Base-by-base conservation (phyloP, 1,140 invertebrate genomes). In the Ephestia elutella region DNA sequence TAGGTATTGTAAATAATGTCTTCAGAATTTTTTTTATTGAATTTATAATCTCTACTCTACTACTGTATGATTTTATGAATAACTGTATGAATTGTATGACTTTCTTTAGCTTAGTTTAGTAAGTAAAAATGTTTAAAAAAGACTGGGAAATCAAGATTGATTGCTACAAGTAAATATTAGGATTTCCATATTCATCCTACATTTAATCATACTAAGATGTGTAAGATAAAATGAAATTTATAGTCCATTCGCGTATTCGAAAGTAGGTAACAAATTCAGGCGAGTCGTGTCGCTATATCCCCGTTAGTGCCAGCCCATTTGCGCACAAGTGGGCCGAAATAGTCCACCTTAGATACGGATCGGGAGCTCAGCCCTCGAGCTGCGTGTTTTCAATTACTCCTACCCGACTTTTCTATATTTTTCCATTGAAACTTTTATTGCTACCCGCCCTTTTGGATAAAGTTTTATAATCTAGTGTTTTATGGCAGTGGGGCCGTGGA, bases 231-330 rank as follows among this genome's bases (percentile, higher is more conserved):
- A 61, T 62, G 56, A 56, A 69, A 73, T 74, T 70, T 70, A 70
- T 63, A 66, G 62, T 67, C 63, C 66, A 72, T 68, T 65, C 35
- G 73, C 68, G 62, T 63, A 71, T 75, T 72, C 54, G 68, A 75
- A 78, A 79, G 73, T 73, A 67, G 69, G 65, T 72, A 80, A 74
- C 71, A 77, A 78, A 82, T 79, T 83, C 67, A 69, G 62, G 58
- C 53, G 58, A 70, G 66, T 75, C 75, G 73, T 80, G 75, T 73
- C 72, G 64, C 75, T 82, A 80, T 78, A 82, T 82, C 73, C 75
- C 65, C 66, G 69, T 86, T 86, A 82, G 71, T 86, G 84, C 75
- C 80, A 68, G 60, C 20, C 80, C 81, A 84, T 87, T 87, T 80
- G 75, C 73, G 60, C 67, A 65, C 79, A 86, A 87, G 82, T 86